These are phyloP conservation scores for Eulemur coronatus DNA, from an alignment of 2,797 vertebrate species.

Conservation along the genomic window DNA sequence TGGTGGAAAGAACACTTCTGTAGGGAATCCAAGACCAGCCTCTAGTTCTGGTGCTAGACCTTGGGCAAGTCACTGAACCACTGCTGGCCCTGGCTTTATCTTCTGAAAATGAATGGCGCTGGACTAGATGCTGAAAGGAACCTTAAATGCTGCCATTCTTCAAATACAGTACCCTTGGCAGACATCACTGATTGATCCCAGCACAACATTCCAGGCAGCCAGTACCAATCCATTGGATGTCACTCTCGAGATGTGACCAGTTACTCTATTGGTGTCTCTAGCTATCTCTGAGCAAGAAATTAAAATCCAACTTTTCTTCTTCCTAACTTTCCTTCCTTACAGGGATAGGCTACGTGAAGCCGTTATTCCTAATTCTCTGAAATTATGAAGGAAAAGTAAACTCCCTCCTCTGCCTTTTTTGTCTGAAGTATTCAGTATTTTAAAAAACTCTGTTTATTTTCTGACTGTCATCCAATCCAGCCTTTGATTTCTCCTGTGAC, in stretches of 20 bases:
- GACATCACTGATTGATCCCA: constrained; percentile 13
- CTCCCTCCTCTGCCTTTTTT: background rate
- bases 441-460: background rate
- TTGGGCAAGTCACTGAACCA: background rate
- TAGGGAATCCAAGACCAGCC: background rate
- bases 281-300: background rate
- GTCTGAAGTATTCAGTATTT: constrained; percentile 23
- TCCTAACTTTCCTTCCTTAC: background rate
- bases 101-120: constrained; percentile 22
- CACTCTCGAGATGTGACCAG: background rate
- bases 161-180: background rate
- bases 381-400: background rate
- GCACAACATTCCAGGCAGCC: background rate
- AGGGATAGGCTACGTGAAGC: background rate
- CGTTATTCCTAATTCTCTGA: background rate
- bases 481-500: background rate
- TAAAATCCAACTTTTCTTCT: background rate
- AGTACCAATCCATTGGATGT: background rate
- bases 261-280: background rate
- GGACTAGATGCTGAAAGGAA: background rate
- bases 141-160: background rate
- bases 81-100: background rate
- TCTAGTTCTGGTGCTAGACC: background rate
- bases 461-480: background rate
- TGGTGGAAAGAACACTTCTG: background rate